Evolutionary conservation across 1,140 invertebrate genomes (phyloP).

Genomic region (Lepidurus arcticus): DNA sequence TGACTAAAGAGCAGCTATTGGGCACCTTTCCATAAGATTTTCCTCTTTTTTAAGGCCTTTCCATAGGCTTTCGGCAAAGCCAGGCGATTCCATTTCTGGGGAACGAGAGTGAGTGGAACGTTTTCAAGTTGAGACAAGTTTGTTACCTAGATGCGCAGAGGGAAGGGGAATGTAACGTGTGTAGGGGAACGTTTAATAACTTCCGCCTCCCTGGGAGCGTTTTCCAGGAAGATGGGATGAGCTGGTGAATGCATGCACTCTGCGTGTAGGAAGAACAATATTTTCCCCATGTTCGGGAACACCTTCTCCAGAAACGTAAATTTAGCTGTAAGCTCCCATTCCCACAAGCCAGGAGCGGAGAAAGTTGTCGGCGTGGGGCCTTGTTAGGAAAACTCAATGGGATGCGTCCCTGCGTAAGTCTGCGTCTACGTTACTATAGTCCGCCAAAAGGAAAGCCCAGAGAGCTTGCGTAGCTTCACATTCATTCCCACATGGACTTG

Average conservation of each 20-base stretch:
- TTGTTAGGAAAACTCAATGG: conserved; percentile 11
- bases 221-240: not conserved
- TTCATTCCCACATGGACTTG: conserved; percentile 17
- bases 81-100: too few species aligned
- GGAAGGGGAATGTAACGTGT: not conserved
- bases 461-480: not conserved
- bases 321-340: conserved; percentile 16
- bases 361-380: not conserved
- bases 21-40: not conserved
- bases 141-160: not conserved
- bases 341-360: not conserved
- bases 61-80: not conserved
- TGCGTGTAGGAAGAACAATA: not conserved
- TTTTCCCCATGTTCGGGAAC: not conserved
- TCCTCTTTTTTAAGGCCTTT: not conserved
- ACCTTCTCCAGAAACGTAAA: not conserved
- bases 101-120: not conserved
- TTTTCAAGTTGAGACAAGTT: not conserved
- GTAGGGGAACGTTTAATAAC: not conserved
- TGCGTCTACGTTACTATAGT: not conserved
- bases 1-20: too few species aligned
- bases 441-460: not conserved
- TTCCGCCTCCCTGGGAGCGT: not conserved
- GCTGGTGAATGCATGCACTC: not conserved
- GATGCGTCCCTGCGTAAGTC: not conserved